Conservation (phyloP, 2,888 invertebrate species). For the Coelinius sp. region DNA sequence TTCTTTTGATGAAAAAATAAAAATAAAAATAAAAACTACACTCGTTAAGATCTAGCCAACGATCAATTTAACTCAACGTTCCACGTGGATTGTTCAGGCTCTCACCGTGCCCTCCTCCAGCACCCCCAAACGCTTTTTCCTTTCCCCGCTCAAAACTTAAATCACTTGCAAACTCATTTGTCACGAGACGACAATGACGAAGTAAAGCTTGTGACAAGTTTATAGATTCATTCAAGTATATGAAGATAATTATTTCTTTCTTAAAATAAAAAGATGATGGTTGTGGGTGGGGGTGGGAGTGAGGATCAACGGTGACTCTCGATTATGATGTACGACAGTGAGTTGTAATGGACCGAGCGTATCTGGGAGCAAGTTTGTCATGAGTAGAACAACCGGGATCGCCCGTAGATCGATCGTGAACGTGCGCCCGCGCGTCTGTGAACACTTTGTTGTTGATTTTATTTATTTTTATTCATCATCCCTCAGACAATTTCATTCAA, state of each 20-base stretch:
- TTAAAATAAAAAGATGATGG: background rate
- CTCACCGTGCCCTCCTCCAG: background rate
- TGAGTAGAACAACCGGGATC: constrained; percentile 34
- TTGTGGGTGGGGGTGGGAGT: background rate
- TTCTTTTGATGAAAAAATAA: background rate
- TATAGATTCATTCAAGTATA: background rate
- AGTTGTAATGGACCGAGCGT: constrained; percentile 19
- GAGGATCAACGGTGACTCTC: constrained; percentile 3
- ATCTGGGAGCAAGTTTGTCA: constrained; percentile 37
- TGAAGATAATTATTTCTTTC: background rate
- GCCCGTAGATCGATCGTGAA: constrained; percentile 40
- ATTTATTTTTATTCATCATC: constrained; percentile 5
- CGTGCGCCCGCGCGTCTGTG: constrained; percentile 37
- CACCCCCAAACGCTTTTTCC: background rate
- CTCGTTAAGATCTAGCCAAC: background rate
- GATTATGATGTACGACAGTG: constrained; percentile 13
- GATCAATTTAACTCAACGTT: constrained; percentile 24
- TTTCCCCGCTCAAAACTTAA: background rate
- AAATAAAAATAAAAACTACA: background rate
- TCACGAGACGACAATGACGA: background rate
- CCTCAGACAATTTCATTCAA: background rate
- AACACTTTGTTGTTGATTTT: constrained; percentile 34
- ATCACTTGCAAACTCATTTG: constrained; percentile 13
- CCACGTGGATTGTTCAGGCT: constrained; percentile 18
- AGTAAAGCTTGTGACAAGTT: background rate